phyloP scores from a whole-genome alignment of 2,113 vertebrate species.

The Arenaria interpres region DNA sequence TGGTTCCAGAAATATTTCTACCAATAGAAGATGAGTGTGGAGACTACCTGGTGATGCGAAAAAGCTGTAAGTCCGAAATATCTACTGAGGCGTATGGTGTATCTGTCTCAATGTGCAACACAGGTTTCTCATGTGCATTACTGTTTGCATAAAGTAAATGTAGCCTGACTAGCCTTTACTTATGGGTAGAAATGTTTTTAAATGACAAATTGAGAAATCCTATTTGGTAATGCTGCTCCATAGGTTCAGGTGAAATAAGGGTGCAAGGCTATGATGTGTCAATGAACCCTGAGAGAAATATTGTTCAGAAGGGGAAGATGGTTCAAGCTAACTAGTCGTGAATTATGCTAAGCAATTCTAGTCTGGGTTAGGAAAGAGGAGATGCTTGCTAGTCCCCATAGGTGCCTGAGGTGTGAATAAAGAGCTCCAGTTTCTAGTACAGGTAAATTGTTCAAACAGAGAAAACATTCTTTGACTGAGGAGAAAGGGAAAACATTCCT shows the following conservation, averaged over 20 bases:
- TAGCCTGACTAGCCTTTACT: background rate
- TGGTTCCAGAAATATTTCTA: conserved; percentile 96
- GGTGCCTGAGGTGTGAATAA: background rate
- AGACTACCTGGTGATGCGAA: conserved; percentile 97
- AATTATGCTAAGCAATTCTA: background rate
- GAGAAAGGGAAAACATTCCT: background rate
- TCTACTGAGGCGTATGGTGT: background rate
- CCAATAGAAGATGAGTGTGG: conserved; percentile 98
- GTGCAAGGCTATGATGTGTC: background rate
- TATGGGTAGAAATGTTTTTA: background rate
- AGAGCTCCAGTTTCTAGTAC: background rate
- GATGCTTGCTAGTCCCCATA: background rate
- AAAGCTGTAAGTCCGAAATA: conserved; percentile 87
- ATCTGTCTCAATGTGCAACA: background rate
- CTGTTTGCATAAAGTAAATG: background rate
- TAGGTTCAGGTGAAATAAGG: background rate
- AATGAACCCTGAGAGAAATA: background rate
- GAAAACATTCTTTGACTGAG: background rate
- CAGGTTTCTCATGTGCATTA: background rate
- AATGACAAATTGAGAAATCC: background rate
- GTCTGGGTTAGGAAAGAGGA: background rate
- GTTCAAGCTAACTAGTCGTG: background rate
- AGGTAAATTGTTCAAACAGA: background rate
- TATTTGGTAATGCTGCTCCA: background rate
- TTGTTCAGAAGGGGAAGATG: background rate